Evolutionary conservation across 2,888 invertebrate species (phyloP).

Genomic region (Cerastis rubricosa): DNA sequence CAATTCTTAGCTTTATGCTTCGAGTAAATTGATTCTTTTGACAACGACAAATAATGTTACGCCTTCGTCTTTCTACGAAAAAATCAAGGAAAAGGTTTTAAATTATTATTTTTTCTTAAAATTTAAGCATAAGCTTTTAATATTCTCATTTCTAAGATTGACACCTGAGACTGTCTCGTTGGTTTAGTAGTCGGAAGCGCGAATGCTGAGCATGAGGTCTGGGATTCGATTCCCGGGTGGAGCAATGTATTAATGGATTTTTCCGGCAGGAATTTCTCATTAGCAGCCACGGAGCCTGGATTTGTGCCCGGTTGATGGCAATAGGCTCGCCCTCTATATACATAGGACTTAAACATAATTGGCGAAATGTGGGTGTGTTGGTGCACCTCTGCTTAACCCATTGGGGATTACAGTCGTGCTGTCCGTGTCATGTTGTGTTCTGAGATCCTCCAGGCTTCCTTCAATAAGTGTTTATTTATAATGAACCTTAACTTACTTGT

Average conservation of each 20-base stretch:
- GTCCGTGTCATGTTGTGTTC: not conserved
- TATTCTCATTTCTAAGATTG: not conserved
- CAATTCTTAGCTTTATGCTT: slow-evolving; percentile 50
- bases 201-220: not conserved
- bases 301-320: not conserved
- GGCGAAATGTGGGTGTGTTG: not conserved
- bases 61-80: not conserved
- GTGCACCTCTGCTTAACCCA: not conserved
- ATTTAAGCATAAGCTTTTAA: not conserved
- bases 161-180: not conserved
- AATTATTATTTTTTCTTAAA: not conserved
- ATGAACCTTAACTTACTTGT: not conserved
- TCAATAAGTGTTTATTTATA: not conserved
- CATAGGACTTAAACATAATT: not conserved
- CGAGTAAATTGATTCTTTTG: slow-evolving; percentile 72
- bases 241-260: not conserved
- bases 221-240: not conserved
- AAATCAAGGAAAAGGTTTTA: not conserved
- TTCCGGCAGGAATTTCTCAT: not conserved
- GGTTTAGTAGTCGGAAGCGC: not conserved
- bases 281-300: not conserved
- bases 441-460: not conserved
- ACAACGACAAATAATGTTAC: slow-evolving; percentile 70
- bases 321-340: not conserved
- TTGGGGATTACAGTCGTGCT: not conserved